phyloP scores from a whole-genome alignment of 2,113 vertebrate genomes.

The Pungitius pungitius region DNA sequence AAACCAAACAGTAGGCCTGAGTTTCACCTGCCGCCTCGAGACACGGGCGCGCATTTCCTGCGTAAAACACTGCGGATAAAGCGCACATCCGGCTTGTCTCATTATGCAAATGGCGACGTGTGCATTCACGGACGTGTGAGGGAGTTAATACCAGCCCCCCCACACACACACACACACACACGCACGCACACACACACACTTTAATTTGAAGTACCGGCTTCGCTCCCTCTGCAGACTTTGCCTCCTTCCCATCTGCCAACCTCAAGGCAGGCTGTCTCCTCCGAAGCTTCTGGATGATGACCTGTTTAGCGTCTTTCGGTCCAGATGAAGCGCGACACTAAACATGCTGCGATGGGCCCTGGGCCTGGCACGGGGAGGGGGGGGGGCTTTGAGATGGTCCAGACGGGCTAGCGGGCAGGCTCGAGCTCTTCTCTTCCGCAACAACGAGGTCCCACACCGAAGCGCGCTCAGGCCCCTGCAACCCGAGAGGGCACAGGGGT shows the following conservation, averaged over 20 bases:
- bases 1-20: conserved; percentile 44
- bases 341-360: conserved; percentile 88
- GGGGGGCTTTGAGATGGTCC: conserved; percentile 89
- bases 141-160: conserved; percentile 10
- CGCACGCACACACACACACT: not conserved
- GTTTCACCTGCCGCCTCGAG: conserved; percentile 55
- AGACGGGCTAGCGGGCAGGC: conserved; percentile 78
- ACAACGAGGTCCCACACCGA: conserved; percentile 87
- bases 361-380: conserved; percentile 74
- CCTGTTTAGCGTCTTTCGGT: conserved; percentile 95
- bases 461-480: conserved; percentile 87
- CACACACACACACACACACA: not conserved
- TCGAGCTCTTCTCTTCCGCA: conserved; percentile 72
- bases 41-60: conserved; percentile 44
- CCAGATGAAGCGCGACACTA: conserved; percentile 90
- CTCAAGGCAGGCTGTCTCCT: conserved; percentile 73
- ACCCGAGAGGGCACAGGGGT: conserved; percentile 86
- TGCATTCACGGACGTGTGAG: conserved; percentile 39
- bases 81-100: conserved; percentile 42
- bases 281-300: conserved; percentile 88
- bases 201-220: conserved; percentile 24
- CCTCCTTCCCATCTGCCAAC: conserved; percentile 57
- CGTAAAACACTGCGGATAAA: conserved; percentile 1
- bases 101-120: conserved; percentile 45
- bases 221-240: conserved; percentile 31